A percentile compares a stretch with the other conserved stretches of the same genome.
Evolutionary conservation across 2,113 vertebrate species (phyloP).

Genomic region (Brachypteracias leptosomus): DNA sequence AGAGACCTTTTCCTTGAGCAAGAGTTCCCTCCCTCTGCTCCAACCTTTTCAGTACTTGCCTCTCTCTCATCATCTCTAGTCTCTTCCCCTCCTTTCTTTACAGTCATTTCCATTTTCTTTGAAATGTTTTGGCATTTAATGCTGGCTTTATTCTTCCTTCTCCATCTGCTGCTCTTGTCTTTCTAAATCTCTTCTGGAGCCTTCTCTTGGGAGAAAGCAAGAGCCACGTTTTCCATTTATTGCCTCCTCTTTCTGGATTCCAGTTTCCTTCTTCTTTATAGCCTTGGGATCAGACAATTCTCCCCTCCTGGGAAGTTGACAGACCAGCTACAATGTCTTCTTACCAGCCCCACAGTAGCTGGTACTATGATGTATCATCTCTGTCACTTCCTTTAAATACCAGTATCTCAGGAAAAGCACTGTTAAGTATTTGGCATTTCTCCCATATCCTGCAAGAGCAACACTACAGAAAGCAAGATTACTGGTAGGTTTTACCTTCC

Average conservation of each 20-base stretch:
- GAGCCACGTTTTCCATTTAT: not conserved
- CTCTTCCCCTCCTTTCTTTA: slow-evolving; percentile 51
- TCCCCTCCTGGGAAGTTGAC: not conserved
- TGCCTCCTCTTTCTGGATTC: slow-evolving; percentile 13
- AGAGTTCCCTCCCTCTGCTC: not conserved
- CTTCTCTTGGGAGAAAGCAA: slow-evolving; percentile 10
- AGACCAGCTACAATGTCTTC: not conserved
- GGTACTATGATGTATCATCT: not conserved
- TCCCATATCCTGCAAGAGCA: not conserved
- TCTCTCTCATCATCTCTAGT: not conserved
- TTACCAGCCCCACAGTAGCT: not conserved
- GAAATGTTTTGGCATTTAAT: slow-evolving; percentile 62
- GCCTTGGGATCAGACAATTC: not conserved
- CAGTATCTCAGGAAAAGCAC: not conserved
- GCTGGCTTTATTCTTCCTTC: slow-evolving; percentile 63
- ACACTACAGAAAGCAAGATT: not conserved
- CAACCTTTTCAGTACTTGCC: not conserved
- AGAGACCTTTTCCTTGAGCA: not conserved
- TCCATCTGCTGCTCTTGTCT: slow-evolving; percentile 65
- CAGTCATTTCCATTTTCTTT: slow-evolving; percentile 64
- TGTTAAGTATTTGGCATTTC: not conserved
- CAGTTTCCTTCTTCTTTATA: not conserved
- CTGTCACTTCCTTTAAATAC: not conserved
- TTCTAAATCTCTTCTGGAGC: slow-evolving; percentile 62
- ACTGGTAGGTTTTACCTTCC: not conserved